Conservation (phyloP, 2,113 vertebrate genomes). For the Tachycineta bicolor region DNA sequence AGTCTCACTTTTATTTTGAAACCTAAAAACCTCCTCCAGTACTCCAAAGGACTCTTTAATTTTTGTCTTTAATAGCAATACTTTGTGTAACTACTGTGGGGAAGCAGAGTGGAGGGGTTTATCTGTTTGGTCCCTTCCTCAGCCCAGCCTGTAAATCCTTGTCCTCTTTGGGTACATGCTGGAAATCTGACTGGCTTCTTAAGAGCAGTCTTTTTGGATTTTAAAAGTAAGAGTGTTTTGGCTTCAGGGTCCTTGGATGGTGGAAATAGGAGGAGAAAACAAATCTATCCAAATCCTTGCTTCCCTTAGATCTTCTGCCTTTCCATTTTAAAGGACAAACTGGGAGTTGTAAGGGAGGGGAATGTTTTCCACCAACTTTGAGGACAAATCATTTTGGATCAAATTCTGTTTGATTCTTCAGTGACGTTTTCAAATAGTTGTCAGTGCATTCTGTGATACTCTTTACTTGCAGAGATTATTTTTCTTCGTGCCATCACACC, state of each 20-base stretch:
- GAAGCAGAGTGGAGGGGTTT: background rate
- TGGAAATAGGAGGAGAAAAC: background rate
- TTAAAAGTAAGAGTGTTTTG: background rate
- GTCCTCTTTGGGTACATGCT: background rate
- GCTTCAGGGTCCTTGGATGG: background rate
- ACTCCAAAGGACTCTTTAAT: background rate
- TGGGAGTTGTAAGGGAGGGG: background rate
- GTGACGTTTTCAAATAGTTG: background rate
- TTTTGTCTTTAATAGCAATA: background rate
- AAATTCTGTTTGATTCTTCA: background rate
- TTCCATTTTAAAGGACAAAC: background rate
- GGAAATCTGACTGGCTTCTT: background rate
- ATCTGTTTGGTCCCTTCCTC: background rate
- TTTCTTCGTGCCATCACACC: constrained; percentile 91
- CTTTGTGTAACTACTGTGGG: background rate
- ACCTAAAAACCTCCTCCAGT: background rate
- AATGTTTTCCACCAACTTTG: background rate
- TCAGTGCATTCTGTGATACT: background rate
- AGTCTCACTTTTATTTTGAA: background rate
- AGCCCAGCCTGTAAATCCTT: background rate
- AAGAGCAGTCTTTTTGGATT: background rate
- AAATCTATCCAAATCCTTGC: background rate
- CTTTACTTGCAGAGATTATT: constrained; percentile 87
- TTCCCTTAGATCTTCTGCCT: background rate
- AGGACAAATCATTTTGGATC: background rate